Conservation (phyloP, 2,113 vertebrate species). For the Chlorodrepanis virens region DNA sequence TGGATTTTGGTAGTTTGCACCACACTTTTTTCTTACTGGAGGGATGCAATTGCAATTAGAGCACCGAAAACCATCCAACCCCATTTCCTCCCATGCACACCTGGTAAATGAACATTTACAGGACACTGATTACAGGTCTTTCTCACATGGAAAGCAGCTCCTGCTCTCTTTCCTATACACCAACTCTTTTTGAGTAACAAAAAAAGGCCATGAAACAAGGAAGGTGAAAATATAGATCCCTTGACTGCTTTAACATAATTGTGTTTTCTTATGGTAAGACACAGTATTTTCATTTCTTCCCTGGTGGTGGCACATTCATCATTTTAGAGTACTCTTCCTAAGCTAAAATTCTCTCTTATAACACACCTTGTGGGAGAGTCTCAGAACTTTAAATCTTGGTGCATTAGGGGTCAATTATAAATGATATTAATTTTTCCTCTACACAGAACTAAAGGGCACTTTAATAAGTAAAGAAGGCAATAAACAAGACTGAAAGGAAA, state of each 20-base stretch:
- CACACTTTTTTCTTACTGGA: not conserved
- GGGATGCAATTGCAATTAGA: not conserved
- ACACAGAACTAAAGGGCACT: not conserved
- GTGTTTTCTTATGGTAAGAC: not conserved
- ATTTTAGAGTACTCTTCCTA: not conserved
- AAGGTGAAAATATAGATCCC: not conserved
- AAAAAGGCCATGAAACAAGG: not conserved
- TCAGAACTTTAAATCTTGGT: not conserved
- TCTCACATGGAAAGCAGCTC: not conserved
- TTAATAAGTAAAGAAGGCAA: slow-evolving; percentile 13
- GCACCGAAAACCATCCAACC: not conserved
- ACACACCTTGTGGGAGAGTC: not conserved
- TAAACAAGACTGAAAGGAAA: slow-evolving; percentile 1
- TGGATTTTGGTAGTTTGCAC: not conserved
- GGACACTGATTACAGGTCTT: not conserved
- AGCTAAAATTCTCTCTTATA: not conserved
- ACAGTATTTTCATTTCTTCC: not conserved
- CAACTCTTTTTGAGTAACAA: not conserved
- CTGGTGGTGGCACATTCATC: not conserved
- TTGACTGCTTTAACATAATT: not conserved
- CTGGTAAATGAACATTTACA: not conserved
- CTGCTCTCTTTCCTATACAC: not conserved
- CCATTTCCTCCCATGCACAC: not conserved
- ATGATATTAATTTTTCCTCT: not conserved
- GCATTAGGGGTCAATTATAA: slow-evolving; percentile 5